Percentiles rank a stretch among this genome's conserved stretches.
phyloP scores from a whole-genome alignment of 2,797 vertebrate species.

The Diplodus sargus region DNA sequence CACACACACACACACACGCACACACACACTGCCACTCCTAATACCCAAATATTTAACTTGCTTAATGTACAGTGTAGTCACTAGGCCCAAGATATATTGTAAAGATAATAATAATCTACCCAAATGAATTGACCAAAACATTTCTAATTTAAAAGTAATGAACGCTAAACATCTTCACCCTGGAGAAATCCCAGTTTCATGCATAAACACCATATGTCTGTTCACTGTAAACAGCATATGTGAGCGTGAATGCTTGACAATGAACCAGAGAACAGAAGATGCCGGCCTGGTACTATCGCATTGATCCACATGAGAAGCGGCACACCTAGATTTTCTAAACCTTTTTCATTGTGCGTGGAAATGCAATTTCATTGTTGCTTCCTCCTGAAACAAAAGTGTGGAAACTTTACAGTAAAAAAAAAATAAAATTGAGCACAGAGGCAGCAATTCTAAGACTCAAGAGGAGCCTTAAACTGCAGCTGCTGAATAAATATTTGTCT shows the following conservation, averaged over 20 bases:
- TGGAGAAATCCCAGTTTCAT: constrained; percentile 32
- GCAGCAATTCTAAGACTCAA: neutral
- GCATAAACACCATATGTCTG: constrained; percentile 44
- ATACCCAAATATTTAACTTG: constrained; percentile 59
- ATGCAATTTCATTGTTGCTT: neutral
- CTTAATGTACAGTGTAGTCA: too few relatives aligned
- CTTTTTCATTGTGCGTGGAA: neutral
- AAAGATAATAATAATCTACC: constrained; percentile 37
- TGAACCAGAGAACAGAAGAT: constrained; percentile 18
- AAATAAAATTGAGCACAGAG: neutral
- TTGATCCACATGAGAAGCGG: constrained; percentile 1
- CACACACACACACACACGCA: constrained; percentile 1
- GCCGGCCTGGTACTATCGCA: neutral
- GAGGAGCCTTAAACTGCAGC: neutral
- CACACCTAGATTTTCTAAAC: constrained; percentile 22
- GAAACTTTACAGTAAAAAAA: neutral
- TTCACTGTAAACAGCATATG: constrained; percentile 47
- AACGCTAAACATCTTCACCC: constrained; percentile 42
- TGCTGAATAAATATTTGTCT: constrained; percentile 23
- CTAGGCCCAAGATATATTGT: constrained; percentile 22
- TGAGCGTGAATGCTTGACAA: constrained; percentile 28
- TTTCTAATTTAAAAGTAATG: constrained; percentile 36
- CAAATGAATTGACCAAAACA: constrained; percentile 31
- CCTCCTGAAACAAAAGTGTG: neutral
- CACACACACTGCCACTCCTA: constrained; percentile 13